Evolutionary conservation across 2,113 vertebrate genomes (phyloP), one percentile per base, ranked within the genome.

Genomic region (Dasypus novemcinctus): DNA sequence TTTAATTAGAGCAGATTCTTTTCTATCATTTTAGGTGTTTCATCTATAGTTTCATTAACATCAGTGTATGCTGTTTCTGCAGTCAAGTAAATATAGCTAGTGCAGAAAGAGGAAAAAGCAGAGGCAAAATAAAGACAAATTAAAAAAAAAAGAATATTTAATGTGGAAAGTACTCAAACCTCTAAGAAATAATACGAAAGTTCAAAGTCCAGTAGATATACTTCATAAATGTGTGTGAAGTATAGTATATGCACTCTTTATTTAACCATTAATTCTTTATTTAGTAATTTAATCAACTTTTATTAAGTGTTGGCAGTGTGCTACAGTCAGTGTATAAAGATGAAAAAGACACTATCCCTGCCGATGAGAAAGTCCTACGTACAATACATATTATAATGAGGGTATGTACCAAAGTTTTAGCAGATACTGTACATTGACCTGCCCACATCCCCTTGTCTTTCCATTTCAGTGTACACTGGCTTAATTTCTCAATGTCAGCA

Each of bases 11-110:
- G 64, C 0, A 41, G 8, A 18, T 95, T 95, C 75, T 76, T 94
- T 94, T 38, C 38, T 79, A 76, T 92, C 87, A 49, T 93, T 96
- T 93, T 97, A 83, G 68, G 84, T 61, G 94, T 97, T 85, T 95
- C 9, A 83, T 92, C 5, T 79, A 20, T 91, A 41, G 33, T 90
- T 80, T 54, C 74, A 93, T 82, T 95, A 93, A 92, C 79, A 21
- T 49, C 59, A 72, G 4, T 63, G 52, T 36, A 63, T 75, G 5
- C 86, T 82, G 78, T 36, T 72, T 13, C 84, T 87, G 84, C 8
- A 90, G 57, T 33, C 59, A 43, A 54, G 66, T 66, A 95, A 97
- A 95, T 15, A 94, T 0, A 93, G 5, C 1, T 97, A 66, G 8
- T 85, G 21, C n/a, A 84, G 88, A 75, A 83, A 92, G 54, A 90